These are phyloP conservation scores for Canis aureus DNA, from an alignment of 2,113 vertebrate species.

Conservation along the genomic window DNA sequence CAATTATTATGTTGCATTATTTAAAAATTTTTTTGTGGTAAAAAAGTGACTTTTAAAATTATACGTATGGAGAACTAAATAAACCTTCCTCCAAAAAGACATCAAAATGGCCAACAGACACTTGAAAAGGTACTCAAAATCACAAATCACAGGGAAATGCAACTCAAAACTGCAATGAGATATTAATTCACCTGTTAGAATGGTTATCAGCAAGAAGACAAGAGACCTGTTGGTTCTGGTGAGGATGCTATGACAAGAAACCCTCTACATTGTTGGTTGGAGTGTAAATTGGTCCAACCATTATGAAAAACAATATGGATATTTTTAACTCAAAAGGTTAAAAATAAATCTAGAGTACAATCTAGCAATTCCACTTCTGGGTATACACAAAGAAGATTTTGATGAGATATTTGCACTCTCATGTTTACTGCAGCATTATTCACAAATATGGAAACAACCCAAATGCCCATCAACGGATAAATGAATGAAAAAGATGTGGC, in stretches of 20 bases:
- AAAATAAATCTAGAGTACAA: not conserved
- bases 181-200: not conserved
- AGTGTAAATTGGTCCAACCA: not conserved
- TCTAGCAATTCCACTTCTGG: not conserved
- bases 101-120: not conserved
- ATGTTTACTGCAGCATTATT: not conserved
- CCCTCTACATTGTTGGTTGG: not conserved
- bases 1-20: not conserved
- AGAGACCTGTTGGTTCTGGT: not conserved
- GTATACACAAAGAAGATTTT: not conserved
- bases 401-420: not conserved
- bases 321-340: not conserved
- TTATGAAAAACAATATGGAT: not conserved
- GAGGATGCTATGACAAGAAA: not conserved
- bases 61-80: not conserved
- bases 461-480: not conserved
- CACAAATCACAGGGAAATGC: not conserved
- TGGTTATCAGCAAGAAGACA: not conserved
- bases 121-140: not conserved
- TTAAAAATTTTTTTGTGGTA: not conserved
- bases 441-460: not conserved
- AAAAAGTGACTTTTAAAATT: not conserved
- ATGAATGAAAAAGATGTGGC: not conserved
- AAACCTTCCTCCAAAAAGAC: not conserved
- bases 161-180: not conserved